These are phyloP conservation scores for Selene dorsalis DNA, from an alignment of 2,797 vertebrate genomes.

Conservation along the genomic window DNA sequence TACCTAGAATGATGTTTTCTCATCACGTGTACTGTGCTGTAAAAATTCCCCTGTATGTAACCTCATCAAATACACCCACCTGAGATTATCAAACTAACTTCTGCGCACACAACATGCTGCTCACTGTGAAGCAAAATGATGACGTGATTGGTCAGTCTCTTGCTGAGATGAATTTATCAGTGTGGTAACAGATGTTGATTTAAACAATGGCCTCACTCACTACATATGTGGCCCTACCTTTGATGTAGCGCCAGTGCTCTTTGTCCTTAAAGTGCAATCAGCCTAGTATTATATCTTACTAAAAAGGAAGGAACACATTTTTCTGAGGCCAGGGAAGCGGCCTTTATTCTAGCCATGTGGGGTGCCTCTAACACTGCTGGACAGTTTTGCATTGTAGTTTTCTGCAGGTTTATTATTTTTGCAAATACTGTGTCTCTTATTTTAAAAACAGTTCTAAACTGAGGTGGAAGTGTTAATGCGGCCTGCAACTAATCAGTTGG, in stretches of 20 bases:
- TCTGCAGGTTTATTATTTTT: neutral
- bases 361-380: neutral
- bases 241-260: neutral
- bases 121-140: neutral
- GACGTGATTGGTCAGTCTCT: neutral
- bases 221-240: neutral
- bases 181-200: neutral
- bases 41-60: neutral
- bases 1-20: neutral
- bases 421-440: no score
- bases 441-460: constrained; percentile 1
- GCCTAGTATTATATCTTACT: neutral
- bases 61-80: neutral
- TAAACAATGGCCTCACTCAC: neutral
- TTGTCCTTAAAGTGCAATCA: neutral
- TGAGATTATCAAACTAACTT: neutral
- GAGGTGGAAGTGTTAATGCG: neutral
- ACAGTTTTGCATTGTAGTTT: neutral
- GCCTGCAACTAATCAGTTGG: neutral
- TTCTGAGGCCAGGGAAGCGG: neutral
- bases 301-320: neutral
- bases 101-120: neutral
- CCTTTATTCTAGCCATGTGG: neutral
- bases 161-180: neutral
- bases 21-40: neutral